Evolutionary conservation across 37 sponge, comb jelly and placozoan genomes (phyloP).

Genomic region (Bolinopsis microptera): DNA sequence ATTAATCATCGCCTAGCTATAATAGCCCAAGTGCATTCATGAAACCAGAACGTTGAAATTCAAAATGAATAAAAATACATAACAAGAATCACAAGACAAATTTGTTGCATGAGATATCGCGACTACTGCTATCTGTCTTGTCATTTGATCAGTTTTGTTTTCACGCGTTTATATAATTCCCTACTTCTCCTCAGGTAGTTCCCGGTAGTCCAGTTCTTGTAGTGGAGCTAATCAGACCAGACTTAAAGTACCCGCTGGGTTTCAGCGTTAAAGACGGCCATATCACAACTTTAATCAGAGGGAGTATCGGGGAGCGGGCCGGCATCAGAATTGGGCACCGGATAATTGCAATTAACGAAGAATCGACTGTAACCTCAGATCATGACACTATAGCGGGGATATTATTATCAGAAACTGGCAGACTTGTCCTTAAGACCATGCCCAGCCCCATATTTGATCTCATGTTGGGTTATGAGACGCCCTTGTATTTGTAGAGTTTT

Average conservation of each 20-base stretch:
- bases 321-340: slow-evolving; percentile 92
- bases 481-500: slow-evolving; percentile 74
- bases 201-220: slow-evolving; percentile 88
- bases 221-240: slow-evolving; percentile 84
- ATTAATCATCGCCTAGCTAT: background rate
- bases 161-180: too few species aligned
- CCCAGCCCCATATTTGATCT: slow-evolving; percentile 81
- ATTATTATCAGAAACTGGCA: slow-evolving; percentile 57
- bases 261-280: slow-evolving; percentile 92
- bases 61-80: too few species aligned
- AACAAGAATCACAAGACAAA: too few species aligned
- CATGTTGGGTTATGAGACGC: slow-evolving; percentile 79
- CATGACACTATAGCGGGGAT: slow-evolving; percentile 59
- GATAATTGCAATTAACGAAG: slow-evolving; percentile 93
- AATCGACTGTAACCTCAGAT: slow-evolving; percentile 77
- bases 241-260: slow-evolving; percentile 90
- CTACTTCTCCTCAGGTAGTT: slow-evolving; percentile 67
- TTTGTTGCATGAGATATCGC: too few species aligned
- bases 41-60: too few species aligned
- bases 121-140: too few species aligned
- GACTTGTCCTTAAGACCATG: slow-evolving; percentile 81
- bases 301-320: slow-evolving; percentile 93
- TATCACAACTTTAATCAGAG: slow-evolving; percentile 79
- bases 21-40: too few species aligned
- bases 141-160: background rate